A percentile compares a stretch with the other conserved stretches of the same genome.
Conservation (phyloP, 2,797 vertebrate species). For the Pipistrellus kuhlii region DNA sequence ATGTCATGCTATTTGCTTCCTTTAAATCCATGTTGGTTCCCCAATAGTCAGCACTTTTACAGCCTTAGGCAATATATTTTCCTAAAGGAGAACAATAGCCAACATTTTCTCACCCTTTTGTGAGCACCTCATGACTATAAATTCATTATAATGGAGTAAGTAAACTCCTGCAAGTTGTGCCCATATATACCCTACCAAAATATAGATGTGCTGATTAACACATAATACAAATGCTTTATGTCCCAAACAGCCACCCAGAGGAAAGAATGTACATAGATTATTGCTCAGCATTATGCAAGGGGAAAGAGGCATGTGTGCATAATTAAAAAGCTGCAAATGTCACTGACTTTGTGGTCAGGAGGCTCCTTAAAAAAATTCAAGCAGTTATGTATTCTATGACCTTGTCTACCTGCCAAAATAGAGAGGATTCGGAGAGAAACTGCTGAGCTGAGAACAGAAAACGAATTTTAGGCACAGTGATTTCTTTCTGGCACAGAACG, state of each 20-base stretch:
- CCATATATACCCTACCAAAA: conserved; percentile 76
- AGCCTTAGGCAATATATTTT: conserved; percentile 67
- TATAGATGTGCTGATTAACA: conserved; percentile 84
- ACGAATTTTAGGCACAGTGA: neutral
- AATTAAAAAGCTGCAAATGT: conserved; percentile 83
- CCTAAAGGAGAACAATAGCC: conserved; percentile 69
- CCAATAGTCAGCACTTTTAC: conserved; percentile 81
- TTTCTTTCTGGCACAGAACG: conserved; percentile 24
- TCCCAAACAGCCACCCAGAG: conserved; percentile 80
- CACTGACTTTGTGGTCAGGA: conserved; percentile 70
- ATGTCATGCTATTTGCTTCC: conserved; percentile 67
- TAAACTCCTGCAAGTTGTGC: conserved; percentile 69
- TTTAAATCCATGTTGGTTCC: conserved; percentile 75
- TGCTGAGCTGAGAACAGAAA: conserved; percentile 5
- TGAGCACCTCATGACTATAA: conserved; percentile 75
- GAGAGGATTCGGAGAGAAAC: conserved; percentile 37
- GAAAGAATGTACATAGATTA: conserved; percentile 76
- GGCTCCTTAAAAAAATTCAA: conserved; percentile 68
- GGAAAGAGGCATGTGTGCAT: conserved; percentile 71
- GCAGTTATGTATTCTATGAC: conserved; percentile 55
- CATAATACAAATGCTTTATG: conserved; percentile 81
- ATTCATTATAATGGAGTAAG: conserved; percentile 80
- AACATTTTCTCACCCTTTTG: conserved; percentile 77
- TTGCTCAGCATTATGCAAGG: conserved; percentile 74
- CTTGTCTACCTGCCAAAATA: conserved; percentile 69